phyloP scores from a whole-genome alignment of 2,113 vertebrate genomes.

The Galeopterus variegatus region DNA sequence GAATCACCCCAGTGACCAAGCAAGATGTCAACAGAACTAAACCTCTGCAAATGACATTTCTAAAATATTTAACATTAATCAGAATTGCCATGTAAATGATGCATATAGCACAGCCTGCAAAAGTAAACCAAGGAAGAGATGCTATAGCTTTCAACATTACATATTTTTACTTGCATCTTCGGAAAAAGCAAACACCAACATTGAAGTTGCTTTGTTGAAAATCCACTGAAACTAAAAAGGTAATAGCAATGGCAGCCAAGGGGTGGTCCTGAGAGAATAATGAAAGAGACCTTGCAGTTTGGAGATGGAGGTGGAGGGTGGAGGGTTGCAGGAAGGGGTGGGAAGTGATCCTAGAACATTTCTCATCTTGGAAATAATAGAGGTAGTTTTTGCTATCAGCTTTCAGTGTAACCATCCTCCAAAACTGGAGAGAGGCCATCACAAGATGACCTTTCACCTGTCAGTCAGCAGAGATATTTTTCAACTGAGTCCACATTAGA shows the following conservation, averaged over 20 bases:
- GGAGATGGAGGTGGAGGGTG: background rate
- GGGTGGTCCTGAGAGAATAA: background rate
- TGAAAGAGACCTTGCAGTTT: background rate
- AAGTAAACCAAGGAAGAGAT: background rate
- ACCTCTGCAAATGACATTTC: background rate
- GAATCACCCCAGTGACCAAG: background rate
- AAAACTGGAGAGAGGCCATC: background rate
- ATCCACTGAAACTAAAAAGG: background rate
- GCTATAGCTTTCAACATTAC: background rate
- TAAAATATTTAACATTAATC: background rate
- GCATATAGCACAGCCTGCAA: background rate
- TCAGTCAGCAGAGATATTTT: slow-evolving; percentile 52
- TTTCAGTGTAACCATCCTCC: slow-evolving; percentile 15
- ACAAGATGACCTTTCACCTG: background rate
- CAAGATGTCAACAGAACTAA: slow-evolving; percentile 13
- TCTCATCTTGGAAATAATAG: background rate
- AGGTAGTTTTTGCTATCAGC: background rate
- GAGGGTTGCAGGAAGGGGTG: background rate
- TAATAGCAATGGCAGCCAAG: background rate
- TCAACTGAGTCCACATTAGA: slow-evolving; percentile 1
- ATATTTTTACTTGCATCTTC: background rate
- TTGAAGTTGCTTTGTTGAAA: slow-evolving; percentile 35
- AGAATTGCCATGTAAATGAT: background rate
- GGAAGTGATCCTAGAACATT: background rate
- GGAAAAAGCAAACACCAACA: background rate